Base-by-base conservation (phyloP, 2,888 invertebrate genomes). In the Chironomus riparius region DNA sequence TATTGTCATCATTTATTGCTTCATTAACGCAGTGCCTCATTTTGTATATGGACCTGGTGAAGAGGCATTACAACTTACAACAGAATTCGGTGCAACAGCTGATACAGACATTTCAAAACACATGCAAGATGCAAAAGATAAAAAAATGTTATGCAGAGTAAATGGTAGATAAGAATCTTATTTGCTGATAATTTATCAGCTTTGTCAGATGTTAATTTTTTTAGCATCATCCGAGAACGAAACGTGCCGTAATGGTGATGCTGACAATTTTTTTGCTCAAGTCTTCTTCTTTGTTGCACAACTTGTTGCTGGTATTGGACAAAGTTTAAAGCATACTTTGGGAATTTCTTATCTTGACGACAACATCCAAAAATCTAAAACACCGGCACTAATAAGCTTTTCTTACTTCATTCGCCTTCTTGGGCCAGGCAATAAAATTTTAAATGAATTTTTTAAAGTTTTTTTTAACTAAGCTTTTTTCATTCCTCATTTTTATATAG, bases 261-360 rank as follows among this genome's bases (percentile, higher is more conserved):
- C 84, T 74, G 86, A 86, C 5, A 87, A 84, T 78, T 83, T 86
- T 76, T 85, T 86, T 3, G 87, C 88, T 0, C 86, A 86, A 77
- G 81, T 86, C 48, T 83, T 89, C 56, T 83, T 89, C 65, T 87
- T 89, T 79, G 79, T 85, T 10, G 89, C 89, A 0, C 88, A 89
- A 80, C 84, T 89, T 77, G 86, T 90, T 65, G 87, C 88, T 7
- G 89, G 89, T 3, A 12, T 73, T 7, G 73, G 73, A 38, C 73
- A 73, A 73, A 73, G 73, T 7, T 28, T 73, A 5, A 65, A 65
- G 21, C 68, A 77, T 18, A 73, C 78, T 81, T 80, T 76, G 78
- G 86, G 86, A 85, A 81, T 86, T 87, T 77, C 88, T 2, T 89
- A 89, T 80, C 87, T 89, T 87, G 89, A 89, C 80, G 89, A 89